Percentiles rank a stretch among this genome's conserved stretches.
These are phyloP conservation scores for Acanthornis magna DNA, from an alignment of 2,797 vertebrate genomes.

Conservation along the genomic window DNA sequence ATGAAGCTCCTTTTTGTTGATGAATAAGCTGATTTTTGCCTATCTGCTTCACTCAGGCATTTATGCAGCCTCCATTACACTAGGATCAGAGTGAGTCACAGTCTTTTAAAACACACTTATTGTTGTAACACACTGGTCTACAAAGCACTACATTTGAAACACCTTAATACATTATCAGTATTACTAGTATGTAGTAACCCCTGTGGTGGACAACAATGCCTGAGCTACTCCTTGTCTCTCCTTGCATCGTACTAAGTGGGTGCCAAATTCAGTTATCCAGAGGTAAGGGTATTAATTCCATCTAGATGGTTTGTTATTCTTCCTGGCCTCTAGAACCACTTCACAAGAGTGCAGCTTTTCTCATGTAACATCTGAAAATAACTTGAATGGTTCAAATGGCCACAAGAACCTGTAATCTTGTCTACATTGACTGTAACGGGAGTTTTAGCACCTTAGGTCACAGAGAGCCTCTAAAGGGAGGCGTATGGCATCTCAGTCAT, in stretches of 20 bases:
- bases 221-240: background rate
- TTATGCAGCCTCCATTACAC: background rate
- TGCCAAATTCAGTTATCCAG: background rate
- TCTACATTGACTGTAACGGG: background rate
- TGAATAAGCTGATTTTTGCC: background rate
- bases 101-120: background rate
- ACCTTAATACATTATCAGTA: background rate
- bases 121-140: background rate
- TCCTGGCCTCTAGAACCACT: background rate
- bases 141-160: background rate
- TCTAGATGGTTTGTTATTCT: background rate
- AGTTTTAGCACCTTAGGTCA: background rate
- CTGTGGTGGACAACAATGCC: background rate
- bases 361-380: background rate
- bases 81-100: background rate
- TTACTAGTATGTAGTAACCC: background rate
- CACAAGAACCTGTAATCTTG: background rate
- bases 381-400: background rate
- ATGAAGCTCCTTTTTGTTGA: background rate
- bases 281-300: background rate
- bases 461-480: background rate
- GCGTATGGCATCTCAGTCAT: background rate
- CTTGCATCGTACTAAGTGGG: background rate
- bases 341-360: background rate
- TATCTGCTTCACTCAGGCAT: background rate